Conservation (phyloP, 1,140 invertebrate species). For the Drosophila auraria region DNA sequence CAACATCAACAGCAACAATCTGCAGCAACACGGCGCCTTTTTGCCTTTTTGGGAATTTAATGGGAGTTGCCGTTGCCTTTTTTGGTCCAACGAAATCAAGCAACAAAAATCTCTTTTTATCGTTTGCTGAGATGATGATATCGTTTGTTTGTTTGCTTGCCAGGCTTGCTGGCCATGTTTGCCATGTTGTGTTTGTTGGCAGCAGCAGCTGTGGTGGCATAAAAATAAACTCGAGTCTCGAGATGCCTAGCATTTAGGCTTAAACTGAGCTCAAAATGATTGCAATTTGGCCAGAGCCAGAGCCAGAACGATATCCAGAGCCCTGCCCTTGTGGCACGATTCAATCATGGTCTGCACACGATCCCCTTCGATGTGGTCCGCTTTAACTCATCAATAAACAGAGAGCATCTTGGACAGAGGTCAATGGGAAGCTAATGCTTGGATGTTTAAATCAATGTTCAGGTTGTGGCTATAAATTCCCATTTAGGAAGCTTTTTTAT, state of each 20-base stretch:
- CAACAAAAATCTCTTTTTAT: conserved; percentile 76
- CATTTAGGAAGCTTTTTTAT: neutral
- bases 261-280: conserved; percentile 51
- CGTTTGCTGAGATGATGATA: conserved; percentile 54
- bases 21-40: conserved; percentile 56
- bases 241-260: conserved; percentile 46
- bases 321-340: conserved; percentile 46
- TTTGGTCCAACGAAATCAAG: conserved; percentile 81
- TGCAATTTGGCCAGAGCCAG: conserved; percentile 52
- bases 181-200: neutral
- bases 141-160: conserved; percentile 43
- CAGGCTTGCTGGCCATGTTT: conserved; percentile 1
- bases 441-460: neutral
- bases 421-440: conserved; percentile 31
- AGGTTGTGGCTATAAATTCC: neutral
- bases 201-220: conserved; percentile 48
- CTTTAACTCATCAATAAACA: conserved; percentile 31
- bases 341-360: conserved; percentile 27
- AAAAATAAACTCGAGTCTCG: conserved; percentile 58
- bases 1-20: conserved; percentile 42
- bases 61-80: conserved; percentile 83
- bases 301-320: conserved; percentile 9
- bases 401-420: conserved; percentile 9
- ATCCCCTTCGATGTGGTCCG: conserved; percentile 2
- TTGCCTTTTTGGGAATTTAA: conserved; percentile 82